Evolutionary conservation across 2,113 vertebrate genomes (phyloP), one percentile per base, ranked within the genome.

Genomic region (Nothocercus nigrocapillus): DNA sequence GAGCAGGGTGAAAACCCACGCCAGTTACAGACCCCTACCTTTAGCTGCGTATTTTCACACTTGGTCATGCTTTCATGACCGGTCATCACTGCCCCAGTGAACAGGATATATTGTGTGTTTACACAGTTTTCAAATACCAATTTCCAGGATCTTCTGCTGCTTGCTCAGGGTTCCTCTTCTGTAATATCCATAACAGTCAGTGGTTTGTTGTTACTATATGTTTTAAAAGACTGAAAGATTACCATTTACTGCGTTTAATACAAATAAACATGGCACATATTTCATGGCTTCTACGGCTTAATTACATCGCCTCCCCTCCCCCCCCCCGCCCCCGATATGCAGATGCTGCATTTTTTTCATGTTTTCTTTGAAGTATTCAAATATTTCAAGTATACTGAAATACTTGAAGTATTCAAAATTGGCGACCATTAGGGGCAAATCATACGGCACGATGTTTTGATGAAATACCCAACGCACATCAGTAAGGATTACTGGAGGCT

Each of bases 401-500:
- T 58, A 32, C 16, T 18, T 18, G 54, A 84, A 93, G 77, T 72
- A 82, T 49, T 88, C n/a, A 80, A 74, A 83, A 85, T 63, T 49
- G 88, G 62, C 53, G 38, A 79, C 68, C 72, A 20, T 68, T 68
- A 89, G 77, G 90, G 62, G 53, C 1, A 2, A 94, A 94, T 92
- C 87, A 64, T 34, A 88, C 87, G 58, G 80, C 86, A 89, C 42
- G 81, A 93, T 84, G 53, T 72, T 97, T 92, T 89, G 42, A 81
- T 81, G 91, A 84, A 94, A 72, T 86, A 90, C 58, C 75, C 69
- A 89, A 87, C 36, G 64, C 74, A 88, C 86, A 94, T 66, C 77
- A 76, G 82, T 17, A 79, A 42, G 42, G 92, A 95, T 90, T 94
- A 94, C 19, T 92, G 86, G 70, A 89, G 88, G 89, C 90, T 89